phyloP scores from a whole-genome alignment of 2,113 vertebrate genomes.

The Heterochromis multidens region DNA sequence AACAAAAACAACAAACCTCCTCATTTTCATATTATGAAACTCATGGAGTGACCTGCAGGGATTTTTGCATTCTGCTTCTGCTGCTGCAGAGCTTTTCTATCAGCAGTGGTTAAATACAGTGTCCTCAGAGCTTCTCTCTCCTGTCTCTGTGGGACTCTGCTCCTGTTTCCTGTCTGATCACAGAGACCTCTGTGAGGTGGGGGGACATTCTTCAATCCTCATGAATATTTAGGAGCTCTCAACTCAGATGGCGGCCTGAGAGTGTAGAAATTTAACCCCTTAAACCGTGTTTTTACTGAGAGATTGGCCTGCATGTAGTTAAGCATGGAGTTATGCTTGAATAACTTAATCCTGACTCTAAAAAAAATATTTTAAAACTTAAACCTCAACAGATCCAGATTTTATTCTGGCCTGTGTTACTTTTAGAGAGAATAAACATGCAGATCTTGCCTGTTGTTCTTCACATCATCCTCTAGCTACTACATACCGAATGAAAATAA shows the following conservation, averaged over 20 bases:
- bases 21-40: neutral
- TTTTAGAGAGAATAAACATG: neutral
- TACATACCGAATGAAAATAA: accelerated
- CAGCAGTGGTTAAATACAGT: neutral
- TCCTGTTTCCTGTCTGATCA: constrained; percentile 19
- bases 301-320: neutral
- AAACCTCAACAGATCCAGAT: neutral
- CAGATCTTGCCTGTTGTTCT: neutral
- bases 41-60: neutral
- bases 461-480: neutral
- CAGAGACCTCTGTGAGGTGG: neutral
- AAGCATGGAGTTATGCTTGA: neutral
- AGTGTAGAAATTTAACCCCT: neutral
- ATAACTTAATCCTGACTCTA: neutral
- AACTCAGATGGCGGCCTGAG: neutral
- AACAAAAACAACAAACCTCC: neutral
- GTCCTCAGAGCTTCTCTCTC: neutral
- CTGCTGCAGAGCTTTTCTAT: neutral
- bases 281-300: neutral
- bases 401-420: neutral
- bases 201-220: neutral
- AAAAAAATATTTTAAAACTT: neutral
- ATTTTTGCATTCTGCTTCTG: neutral
- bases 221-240: constrained; percentile 5
- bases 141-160: neutral